A percentile compares a stretch with the other conserved stretches of the same genome.
Evolutionary conservation across 2,797 vertebrate species (phyloP).

Genomic region (Melanotaenia boesemani): DNA sequence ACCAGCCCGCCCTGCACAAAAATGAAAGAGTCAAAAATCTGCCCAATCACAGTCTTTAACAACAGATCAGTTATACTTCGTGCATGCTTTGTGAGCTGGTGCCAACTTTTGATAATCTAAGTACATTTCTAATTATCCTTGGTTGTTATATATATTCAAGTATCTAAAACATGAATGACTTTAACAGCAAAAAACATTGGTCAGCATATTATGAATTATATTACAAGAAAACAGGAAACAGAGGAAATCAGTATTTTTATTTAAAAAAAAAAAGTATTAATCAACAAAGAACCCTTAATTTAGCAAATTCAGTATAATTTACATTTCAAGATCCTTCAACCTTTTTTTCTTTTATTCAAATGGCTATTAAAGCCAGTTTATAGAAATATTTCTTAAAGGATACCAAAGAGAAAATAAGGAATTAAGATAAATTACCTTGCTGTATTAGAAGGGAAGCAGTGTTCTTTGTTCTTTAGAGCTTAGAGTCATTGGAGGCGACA

Average conservation of each 20-base stretch:
- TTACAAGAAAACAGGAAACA: too few relatives aligned
- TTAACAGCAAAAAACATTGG: neutral
- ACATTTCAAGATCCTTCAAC: neutral
- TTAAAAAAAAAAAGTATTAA: constrained; percentile 6
- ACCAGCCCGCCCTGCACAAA: constrained; percentile 79
- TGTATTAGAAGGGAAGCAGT: constrained; percentile 43
- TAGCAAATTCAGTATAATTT: constrained; percentile 1
- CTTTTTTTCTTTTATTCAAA: constrained; percentile 1
- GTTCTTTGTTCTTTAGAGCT: constrained; percentile 66
- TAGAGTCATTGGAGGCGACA: constrained; percentile 66
- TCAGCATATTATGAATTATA: neutral
- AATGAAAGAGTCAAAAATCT: constrained; percentile 11
- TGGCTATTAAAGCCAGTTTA: neutral
- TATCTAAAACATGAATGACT: neutral
- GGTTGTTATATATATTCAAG: neutral
- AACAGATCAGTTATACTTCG: constrained; percentile 5
- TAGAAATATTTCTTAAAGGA: constrained; percentile 13
- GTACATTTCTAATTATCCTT: neutral
- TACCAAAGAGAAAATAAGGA: constrained; percentile 10
- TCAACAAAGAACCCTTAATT: neutral
- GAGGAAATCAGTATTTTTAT: neutral
- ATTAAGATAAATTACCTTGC: constrained; percentile 77
- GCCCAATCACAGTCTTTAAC: neutral
- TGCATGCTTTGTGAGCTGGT: neutral
- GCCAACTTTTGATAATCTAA: neutral